Evolutionary conservation across 1,140 invertebrate genomes (phyloP).

Genomic region (Bombus sylvicola): DNA sequence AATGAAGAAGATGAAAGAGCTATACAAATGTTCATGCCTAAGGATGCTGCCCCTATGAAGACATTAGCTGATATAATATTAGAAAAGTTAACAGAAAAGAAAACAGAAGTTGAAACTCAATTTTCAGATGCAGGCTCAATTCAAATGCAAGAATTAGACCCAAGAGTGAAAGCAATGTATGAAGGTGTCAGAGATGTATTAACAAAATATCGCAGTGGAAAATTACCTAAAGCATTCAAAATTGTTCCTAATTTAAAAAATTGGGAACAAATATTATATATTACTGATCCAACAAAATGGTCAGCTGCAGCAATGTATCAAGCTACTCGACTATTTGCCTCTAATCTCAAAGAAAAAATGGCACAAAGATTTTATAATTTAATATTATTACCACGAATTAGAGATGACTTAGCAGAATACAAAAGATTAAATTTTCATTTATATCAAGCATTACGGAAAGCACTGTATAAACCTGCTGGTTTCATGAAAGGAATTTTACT

Average conservation of each 20-base stretch:
- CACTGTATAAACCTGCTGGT: slow-evolving; percentile 98
- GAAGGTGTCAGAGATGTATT: slow-evolving; percentile 94
- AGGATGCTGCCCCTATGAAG: slow-evolving; percentile 85
- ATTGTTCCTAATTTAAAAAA: slow-evolving; percentile 95
- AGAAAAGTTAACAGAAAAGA: slow-evolving; percentile 96
- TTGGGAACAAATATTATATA: slow-evolving; percentile 97
- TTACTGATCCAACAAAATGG: slow-evolving; percentile 93
- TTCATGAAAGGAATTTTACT: slow-evolving; percentile 99
- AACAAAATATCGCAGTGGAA: slow-evolving; percentile 95
- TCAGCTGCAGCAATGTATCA: slow-evolving; percentile 98
- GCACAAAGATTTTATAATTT: slow-evolving; percentile 98
- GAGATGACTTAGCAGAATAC: slow-evolving; percentile 97
- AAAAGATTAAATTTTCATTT: slow-evolving; percentile 98
- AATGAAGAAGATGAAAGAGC: slow-evolving; percentile 94
- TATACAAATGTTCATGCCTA: slow-evolving; percentile 92
- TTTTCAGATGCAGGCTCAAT: slow-evolving; percentile 90
- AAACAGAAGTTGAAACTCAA: slow-evolving; percentile 94
- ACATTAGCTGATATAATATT: slow-evolving; percentile 95
- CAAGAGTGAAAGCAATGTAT: slow-evolving; percentile 91
- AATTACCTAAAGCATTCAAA: slow-evolving; percentile 99
- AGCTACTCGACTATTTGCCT: slow-evolving; percentile 97
- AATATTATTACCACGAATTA: slow-evolving; percentile 94
- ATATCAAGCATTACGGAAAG: slow-evolving; percentile 96
- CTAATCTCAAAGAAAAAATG: slow-evolving; percentile 98
- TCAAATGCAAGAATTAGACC: slow-evolving; percentile 91